These are phyloP conservation scores for Drosophila ambigua DNA, from an alignment of 1,140 invertebrate species.

Conservation along the genomic window DNA sequence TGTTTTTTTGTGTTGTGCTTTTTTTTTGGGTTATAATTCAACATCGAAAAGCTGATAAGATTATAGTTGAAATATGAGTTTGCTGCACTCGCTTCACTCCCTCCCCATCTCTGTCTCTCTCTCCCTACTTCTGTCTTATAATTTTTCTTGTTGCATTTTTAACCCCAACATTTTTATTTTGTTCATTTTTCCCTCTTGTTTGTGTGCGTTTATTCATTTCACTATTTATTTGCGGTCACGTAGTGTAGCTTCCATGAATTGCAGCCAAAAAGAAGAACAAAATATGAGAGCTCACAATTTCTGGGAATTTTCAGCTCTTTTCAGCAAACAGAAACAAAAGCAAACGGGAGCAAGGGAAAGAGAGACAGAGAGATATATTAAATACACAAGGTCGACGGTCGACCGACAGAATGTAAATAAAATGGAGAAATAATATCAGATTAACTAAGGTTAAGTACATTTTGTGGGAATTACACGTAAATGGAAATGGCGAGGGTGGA, in stretches of 20 bases:
- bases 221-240: constrained; percentile 42
- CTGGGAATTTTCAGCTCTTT: too few relatives aligned
- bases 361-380: too few relatives aligned
- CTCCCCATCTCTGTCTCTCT: background rate
- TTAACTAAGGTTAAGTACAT: too few relatives aligned
- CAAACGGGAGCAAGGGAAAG: too few relatives aligned
- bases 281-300: constrained; percentile 12
- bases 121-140: constrained; percentile 9
- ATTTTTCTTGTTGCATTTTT: constrained; percentile 25
- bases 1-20: constrained; percentile 5
- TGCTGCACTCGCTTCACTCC: constrained; percentile 11
- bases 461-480: too few relatives aligned
- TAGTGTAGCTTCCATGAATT: constrained; percentile 46
- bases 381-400: too few relatives aligned
- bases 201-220: constrained; percentile 11
- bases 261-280: too few relatives aligned
- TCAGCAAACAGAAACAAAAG: too few relatives aligned
- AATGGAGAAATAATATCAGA: too few relatives aligned
- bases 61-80: constrained; percentile 73
- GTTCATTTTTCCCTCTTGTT: background rate
- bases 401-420: too few relatives aligned
- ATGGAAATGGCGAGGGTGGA: too few relatives aligned
- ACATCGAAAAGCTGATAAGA: constrained; percentile 75
- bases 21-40: constrained; percentile 59
- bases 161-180: too few relatives aligned